These are phyloP conservation scores for Zosterops borbonicus DNA, from an alignment of 2,113 vertebrate species.

Conservation along the genomic window DNA sequence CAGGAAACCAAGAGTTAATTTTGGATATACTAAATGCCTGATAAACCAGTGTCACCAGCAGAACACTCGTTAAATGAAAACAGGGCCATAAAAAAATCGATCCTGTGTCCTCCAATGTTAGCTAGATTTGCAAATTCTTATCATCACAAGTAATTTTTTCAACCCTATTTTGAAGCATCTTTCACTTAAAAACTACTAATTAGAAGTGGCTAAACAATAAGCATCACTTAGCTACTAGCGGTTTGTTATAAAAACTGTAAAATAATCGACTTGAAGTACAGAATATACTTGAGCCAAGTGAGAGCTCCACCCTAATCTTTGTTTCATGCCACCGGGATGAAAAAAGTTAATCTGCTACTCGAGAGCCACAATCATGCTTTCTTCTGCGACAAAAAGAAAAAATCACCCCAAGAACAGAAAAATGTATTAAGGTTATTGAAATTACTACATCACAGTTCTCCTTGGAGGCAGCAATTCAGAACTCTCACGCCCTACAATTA, in stretches of 20 bases:
- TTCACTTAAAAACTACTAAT: neutral
- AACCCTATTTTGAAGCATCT: neutral
- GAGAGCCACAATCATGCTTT: neutral
- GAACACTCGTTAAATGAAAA: neutral
- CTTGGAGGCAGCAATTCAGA: neutral
- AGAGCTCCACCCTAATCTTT: neutral
- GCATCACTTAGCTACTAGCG: neutral
- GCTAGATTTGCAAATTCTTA: neutral
- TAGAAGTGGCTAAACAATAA: neutral
- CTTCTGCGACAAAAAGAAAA: neutral
- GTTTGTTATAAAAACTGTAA: neutral
- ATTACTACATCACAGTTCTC: neutral
- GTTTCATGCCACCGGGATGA: neutral
- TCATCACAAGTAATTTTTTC: neutral
- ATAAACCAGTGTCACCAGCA: neutral
- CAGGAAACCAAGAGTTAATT: neutral
- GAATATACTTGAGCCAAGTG: neutral
- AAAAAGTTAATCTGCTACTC: neutral
- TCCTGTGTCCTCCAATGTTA: neutral
- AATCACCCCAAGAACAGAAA: neutral
- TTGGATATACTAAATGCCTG: neutral
- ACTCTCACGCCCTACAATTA: neutral
- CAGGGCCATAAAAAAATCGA: neutral
- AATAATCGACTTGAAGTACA: neutral
- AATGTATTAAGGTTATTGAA: neutral